Base-by-base conservation (phyloP, 2,888 invertebrate genomes). In the Eristalis arbustorum region DNA sequence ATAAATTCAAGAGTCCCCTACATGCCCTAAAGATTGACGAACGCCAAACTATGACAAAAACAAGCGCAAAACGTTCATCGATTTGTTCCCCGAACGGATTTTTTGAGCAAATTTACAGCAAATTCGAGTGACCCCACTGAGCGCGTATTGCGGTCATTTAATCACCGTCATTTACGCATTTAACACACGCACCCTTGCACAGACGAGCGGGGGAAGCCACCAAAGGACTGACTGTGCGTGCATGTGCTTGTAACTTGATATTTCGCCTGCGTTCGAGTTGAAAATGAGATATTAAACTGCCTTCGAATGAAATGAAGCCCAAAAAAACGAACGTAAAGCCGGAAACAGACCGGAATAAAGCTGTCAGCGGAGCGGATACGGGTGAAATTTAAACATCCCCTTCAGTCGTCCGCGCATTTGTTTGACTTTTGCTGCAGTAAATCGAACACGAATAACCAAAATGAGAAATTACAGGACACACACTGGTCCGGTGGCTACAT, bases 401-500 rank as follows among this genome's bases (percentile, higher is more conserved):
- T 18, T 18, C 18, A 49, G 49, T 18, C 18, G 56, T 64, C 34
- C 57, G 13, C 23, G 11, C 34, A 11, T 56, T 34, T 34, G 23
- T 25, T 3, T 42, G 13, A 18, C 42, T 56, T 63, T 69, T 69
- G 63, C 25, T 8, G 56, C 69, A 57, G 56, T 77, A 77, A 77
- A 77, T 77, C 69, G 77, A 69, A 37, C 77, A 63, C 23, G 69
- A 77, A 63, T 69, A 57, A 63, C 77, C 34, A 68, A 77, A 69
- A 63, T 37, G 56, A 56, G n/a, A 69, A 77, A 69, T 69, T 77
- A 69, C 68, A 56, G 22, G 28, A 63, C 77, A 61, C 56, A 22
- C 23, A 14, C 67, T 2, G 3, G 23, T 28, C 18, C 22, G 28
- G 22, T 34, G 34, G 28, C 18, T 61, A 18, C 23, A 67, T 6